Evolutionary conservation across 1,140 invertebrate genomes (phyloP).

Genomic region (Orius laevigatus): DNA sequence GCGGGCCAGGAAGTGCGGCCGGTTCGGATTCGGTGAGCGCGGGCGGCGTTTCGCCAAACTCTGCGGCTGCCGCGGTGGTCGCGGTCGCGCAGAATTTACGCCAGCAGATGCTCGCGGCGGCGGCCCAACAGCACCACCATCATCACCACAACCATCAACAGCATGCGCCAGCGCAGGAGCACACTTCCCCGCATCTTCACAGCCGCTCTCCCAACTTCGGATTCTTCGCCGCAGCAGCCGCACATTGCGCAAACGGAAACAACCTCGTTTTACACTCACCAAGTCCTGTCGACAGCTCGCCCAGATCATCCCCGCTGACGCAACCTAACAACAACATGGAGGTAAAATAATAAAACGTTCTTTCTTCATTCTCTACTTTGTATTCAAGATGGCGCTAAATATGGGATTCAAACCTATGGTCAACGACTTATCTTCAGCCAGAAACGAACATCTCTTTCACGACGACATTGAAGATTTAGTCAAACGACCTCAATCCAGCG

Average conservation of each 20-base stretch:
- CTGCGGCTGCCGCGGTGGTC: slow-evolving; percentile 47
- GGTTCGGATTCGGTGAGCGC: slow-evolving; percentile 22
- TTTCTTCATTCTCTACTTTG: not conserved
- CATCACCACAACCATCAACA: slow-evolving; percentile 34
- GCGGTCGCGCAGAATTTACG: slow-evolving; percentile 52
- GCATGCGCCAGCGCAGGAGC: slow-evolving; percentile 8
- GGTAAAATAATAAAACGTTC: slow-evolving; percentile 5
- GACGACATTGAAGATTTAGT: slow-evolving; percentile 26
- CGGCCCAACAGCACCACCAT: slow-evolving; percentile 34
- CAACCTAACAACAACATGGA: slow-evolving; percentile 19
- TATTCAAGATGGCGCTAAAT: slow-evolving; percentile 7
- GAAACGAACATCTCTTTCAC: slow-evolving; percentile 22
- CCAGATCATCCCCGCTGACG: slow-evolving; percentile 17
- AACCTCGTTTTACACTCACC: slow-evolving; percentile 17
- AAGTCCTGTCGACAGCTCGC: slow-evolving; percentile 18
- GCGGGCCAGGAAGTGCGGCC: slow-evolving; percentile 31
- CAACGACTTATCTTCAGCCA: slow-evolving; percentile 16
- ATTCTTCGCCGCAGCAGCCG: slow-evolving; percentile 9
- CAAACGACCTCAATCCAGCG: slow-evolving; percentile 17
- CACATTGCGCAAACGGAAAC: slow-evolving; percentile 18
- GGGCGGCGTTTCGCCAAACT: slow-evolving; percentile 46
- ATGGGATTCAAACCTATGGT: slow-evolving; percentile 19
- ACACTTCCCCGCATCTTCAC: not conserved
- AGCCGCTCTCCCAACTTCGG: not conserved
- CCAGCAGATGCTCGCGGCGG: slow-evolving; percentile 52